Evolutionary conservation across 2,797 vertebrate genomes (phyloP).

Genomic region (Momotus momota): DNA sequence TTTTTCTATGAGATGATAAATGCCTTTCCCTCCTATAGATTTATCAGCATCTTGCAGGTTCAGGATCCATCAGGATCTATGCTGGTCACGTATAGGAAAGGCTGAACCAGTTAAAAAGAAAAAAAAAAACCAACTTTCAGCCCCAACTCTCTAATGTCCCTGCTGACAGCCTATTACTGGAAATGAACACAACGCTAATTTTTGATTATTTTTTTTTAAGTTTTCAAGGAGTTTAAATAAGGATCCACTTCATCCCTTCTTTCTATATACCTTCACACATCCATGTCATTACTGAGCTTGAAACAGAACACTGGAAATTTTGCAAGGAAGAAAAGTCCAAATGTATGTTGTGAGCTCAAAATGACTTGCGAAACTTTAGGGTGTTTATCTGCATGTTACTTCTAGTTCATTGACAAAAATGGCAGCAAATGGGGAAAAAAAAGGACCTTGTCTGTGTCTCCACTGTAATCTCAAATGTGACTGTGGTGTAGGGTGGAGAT

Average conservation of each 20-base stretch:
- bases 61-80: slow-evolving; percentile 16
- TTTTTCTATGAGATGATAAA: slow-evolving; percentile 54
- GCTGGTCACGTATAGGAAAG: slow-evolving; percentile 18
- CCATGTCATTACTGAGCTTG: neutral
- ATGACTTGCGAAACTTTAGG: neutral
- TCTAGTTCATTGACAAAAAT: neutral
- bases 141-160: neutral
- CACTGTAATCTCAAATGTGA: neutral
- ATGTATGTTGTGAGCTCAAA: neutral
- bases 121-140: neutral
- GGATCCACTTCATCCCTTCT: neutral
- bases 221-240: neutral
- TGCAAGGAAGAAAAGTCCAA: neutral
- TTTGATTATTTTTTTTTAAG: neutral
- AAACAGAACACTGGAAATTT: neutral
- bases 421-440: neutral
- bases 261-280: neutral
- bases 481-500: neutral
- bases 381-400: neutral
- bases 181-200: neutral
- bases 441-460: neutral
- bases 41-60: slow-evolving; percentile 43
- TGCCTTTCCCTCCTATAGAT: slow-evolving; percentile 36
- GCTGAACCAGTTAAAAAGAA: neutral
- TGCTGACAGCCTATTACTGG: neutral